These are phyloP conservation scores for Drosophila putrida DNA, from an alignment of 2,888 invertebrate genomes.

Conservation along the genomic window DNA sequence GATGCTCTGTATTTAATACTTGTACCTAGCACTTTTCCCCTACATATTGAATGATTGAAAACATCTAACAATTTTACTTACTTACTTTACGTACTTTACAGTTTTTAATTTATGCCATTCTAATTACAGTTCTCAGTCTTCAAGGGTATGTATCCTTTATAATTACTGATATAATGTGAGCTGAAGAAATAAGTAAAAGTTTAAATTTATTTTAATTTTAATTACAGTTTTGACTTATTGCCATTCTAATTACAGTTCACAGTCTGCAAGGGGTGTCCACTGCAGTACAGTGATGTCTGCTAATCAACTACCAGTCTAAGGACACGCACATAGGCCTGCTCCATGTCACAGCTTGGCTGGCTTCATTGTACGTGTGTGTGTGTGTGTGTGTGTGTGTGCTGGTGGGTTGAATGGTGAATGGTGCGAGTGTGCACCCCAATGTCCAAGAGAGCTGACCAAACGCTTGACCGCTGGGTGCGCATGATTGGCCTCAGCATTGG, in stretches of 20 bases:
- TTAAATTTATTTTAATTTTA: no score
- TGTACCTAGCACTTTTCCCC: no score
- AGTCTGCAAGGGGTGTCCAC: slow-evolving; percentile 12
- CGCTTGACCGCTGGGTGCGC: slow-evolving; percentile 74
- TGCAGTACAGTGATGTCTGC: slow-evolving; percentile 20
- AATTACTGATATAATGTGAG: no score
- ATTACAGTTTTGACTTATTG: neutral
- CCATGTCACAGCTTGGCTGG: slow-evolving; percentile 34
- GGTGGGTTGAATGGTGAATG: neutral
- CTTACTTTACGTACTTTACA: no score
- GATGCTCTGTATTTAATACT: no score
- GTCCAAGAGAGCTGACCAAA: slow-evolving; percentile 31
- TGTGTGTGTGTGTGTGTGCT: neutral
- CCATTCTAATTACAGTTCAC: neutral
- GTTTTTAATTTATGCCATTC: no score
- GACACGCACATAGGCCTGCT: slow-evolving; percentile 45
- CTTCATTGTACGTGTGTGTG: neutral
- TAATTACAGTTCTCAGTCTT: no score
- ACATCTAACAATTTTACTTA: no score
- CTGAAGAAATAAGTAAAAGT: no score
- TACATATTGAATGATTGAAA: no score
- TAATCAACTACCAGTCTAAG: slow-evolving; percentile 37
- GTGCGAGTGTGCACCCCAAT: slow-evolving; percentile 6
- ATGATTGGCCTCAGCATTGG: slow-evolving; percentile 61
- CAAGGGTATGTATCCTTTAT: no score